phyloP scores from a whole-genome alignment of 2,888 invertebrate genomes.

The Ramazzottius varieornatus region DNA sequence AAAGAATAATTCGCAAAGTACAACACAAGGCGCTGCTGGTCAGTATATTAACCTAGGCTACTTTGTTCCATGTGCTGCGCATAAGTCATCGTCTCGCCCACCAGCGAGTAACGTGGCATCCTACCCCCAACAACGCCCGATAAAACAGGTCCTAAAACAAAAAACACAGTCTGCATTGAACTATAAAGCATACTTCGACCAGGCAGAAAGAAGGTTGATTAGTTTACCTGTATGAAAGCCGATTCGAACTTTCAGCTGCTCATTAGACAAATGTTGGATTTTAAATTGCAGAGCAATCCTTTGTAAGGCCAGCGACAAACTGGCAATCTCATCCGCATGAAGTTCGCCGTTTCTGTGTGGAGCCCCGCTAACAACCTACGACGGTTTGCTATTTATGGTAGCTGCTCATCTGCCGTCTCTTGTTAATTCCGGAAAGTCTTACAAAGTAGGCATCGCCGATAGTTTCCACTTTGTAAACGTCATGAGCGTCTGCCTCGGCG shows the following conservation, averaged over 20 bases:
- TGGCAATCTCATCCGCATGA: neutral
- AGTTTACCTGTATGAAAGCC: neutral
- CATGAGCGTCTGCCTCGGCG: neutral
- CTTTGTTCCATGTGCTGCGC: neutral
- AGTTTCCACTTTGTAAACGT: slow-evolving; percentile 2
- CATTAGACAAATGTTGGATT: neutral
- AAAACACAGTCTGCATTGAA: neutral
- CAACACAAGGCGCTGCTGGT: no score
- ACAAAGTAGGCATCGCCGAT: no score
- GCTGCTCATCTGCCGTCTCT: no score
- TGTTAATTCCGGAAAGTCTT: no score
- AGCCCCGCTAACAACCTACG: neutral
- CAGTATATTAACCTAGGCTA: no score
- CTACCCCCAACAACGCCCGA: neutral
- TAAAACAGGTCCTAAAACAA: neutral
- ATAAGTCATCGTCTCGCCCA: neutral
- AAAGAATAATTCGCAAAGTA: no score
- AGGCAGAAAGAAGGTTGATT: no score
- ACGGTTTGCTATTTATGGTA: no score
- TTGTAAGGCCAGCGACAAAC: neutral
- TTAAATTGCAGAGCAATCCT: neutral
- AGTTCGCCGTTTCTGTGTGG: neutral
- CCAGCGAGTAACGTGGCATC: neutral
- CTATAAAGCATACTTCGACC: no score
- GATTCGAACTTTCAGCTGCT: neutral